Conservation (phyloP, 2,888 invertebrate species). For the Metallyticus violacea region DNA sequence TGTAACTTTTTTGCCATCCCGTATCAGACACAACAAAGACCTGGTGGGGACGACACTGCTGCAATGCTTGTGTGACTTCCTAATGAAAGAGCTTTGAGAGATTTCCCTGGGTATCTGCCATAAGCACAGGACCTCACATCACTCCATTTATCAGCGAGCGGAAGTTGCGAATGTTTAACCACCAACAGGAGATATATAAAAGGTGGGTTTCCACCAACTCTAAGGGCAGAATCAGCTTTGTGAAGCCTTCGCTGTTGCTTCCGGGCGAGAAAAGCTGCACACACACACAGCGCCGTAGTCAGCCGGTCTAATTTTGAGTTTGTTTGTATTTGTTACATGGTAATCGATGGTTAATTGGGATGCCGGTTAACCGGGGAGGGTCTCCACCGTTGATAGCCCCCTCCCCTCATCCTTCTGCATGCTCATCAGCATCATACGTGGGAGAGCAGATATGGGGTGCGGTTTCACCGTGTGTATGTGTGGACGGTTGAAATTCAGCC, state of each 20-base stretch:
- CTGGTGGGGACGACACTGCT: too few relatives aligned
- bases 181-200: background rate
- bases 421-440: background rate
- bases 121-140: too few relatives aligned
- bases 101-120: too few relatives aligned
- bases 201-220: background rate
- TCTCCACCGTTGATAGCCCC: too few relatives aligned
- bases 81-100: too few relatives aligned
- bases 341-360: slow-evolving; percentile 19
- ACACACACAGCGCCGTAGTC: background rate
- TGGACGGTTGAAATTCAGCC: slow-evolving; percentile 9
- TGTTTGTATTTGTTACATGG: slow-evolving; percentile 13
- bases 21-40: too few relatives aligned
- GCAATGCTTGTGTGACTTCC: too few relatives aligned
- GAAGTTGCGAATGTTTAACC: background rate
- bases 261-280: background rate
- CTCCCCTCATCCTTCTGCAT: background rate
- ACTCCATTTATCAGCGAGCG: too few relatives aligned
- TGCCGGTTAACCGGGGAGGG: background rate
- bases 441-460: background rate
- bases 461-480: background rate
- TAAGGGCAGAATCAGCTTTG: background rate
- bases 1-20: too few relatives aligned
- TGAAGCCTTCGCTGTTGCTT: background rate
- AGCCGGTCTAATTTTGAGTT: background rate